Evolutionary conservation across 1,140 invertebrate genomes (phyloP).

Genomic region (Triops cancriformis): DNA sequence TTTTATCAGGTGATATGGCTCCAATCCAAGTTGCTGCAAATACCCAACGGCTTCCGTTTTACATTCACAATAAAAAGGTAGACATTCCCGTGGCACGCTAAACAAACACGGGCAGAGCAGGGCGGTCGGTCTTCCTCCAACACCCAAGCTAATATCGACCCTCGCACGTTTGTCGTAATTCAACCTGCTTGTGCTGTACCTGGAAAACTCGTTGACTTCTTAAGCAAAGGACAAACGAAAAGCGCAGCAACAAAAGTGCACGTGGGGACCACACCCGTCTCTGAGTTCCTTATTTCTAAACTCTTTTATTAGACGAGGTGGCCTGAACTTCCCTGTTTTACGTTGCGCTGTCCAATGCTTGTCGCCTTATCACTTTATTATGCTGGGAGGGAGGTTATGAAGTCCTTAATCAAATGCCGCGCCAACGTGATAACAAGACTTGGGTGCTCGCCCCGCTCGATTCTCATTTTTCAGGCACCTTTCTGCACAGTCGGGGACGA

Average conservation of each 20-base stretch:
- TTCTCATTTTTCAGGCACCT: background rate
- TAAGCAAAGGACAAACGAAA: background rate
- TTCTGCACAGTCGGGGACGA: background rate
- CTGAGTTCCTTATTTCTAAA: background rate
- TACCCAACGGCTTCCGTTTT: background rate
- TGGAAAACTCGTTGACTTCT: background rate
- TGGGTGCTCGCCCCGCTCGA: background rate
- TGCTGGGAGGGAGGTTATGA: background rate
- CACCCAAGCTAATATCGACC: background rate
- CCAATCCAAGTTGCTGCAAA: background rate
- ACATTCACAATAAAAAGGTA: background rate
- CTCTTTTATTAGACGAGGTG: background rate
- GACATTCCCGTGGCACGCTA: background rate
- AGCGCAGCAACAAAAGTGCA: background rate
- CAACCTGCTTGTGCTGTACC: background rate
- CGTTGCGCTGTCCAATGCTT: background rate
- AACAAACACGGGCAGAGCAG: background rate
- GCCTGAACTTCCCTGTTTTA: background rate
- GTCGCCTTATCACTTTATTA: background rate
- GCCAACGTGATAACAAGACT: background rate
- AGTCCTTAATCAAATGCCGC: background rate
- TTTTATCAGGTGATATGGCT: conserved; percentile 9
- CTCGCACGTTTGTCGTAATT: background rate
- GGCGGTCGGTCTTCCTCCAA: background rate
- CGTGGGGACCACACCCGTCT: background rate